Conservation (phyloP, 1,140 invertebrate genomes). For the Drosophila burlai region DNA sequence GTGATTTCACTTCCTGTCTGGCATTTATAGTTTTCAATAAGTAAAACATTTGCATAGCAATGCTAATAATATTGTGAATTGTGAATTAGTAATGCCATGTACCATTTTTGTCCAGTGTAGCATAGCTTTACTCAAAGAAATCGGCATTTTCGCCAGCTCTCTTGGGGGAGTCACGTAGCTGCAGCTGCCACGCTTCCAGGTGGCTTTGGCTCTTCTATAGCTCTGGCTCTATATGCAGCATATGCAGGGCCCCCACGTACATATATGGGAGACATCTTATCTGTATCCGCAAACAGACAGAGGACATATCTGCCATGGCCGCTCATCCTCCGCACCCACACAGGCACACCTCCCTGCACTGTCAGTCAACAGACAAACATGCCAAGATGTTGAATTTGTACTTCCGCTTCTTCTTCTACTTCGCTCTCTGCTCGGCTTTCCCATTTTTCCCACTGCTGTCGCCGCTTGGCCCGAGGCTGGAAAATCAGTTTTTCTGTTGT, state of each 20-base stretch:
- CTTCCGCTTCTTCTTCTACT: slow-evolving; percentile 65
- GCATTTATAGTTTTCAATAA: neutral
- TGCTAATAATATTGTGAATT: too few relatives aligned
- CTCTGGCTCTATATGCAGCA: slow-evolving; percentile 40
- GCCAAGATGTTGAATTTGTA: slow-evolving; percentile 70
- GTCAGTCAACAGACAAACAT: slow-evolving; percentile 68
- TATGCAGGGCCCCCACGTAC: slow-evolving; percentile 56
- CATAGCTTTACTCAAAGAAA: slow-evolving; percentile 59
- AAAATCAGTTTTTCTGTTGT: slow-evolving; percentile 70
- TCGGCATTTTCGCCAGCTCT: slow-evolving; percentile 55
- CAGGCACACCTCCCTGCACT: slow-evolving; percentile 15
- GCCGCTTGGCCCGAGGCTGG: slow-evolving; percentile 50
- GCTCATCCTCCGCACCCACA: slow-evolving; percentile 20
- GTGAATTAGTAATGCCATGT: neutral
- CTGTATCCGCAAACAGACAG: slow-evolving; percentile 76
- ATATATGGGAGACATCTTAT: slow-evolving; percentile 41
- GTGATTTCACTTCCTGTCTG: neutral
- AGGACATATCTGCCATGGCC: slow-evolving; percentile 34
- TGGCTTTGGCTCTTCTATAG: slow-evolving; percentile 21
- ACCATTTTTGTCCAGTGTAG: neutral
- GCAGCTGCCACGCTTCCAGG: slow-evolving; percentile 60
- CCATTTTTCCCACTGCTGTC: slow-evolving; percentile 42
- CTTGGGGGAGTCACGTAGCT: slow-evolving; percentile 65
- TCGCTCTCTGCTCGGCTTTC: slow-evolving; percentile 21
- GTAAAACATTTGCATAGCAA: neutral